Conservation (phyloP, 2,797 vertebrate species). For the Propithecus perrieri region DNA sequence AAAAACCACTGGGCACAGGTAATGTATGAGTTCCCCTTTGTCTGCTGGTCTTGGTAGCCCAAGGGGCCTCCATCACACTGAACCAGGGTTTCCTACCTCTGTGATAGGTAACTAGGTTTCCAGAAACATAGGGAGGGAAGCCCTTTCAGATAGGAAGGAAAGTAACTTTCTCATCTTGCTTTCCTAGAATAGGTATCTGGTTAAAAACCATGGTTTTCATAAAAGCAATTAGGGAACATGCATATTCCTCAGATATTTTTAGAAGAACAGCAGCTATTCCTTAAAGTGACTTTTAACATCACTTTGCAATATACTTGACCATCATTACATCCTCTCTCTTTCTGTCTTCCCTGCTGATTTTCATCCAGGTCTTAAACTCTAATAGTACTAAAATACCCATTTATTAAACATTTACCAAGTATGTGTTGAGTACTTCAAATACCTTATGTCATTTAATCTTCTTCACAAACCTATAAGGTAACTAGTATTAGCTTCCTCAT, state of each 20-base stretch:
- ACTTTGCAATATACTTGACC: not conserved
- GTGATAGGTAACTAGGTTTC: not conserved
- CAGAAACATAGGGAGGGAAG: not conserved
- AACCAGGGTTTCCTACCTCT: not conserved
- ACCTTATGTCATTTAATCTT: not conserved
- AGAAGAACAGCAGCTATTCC: not conserved
- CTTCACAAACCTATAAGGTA: not conserved
- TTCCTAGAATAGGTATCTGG: not conserved
- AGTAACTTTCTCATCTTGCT: not conserved
- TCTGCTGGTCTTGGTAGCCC: conserved; percentile 59
- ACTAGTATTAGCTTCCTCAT: not conserved
- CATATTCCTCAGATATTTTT: not conserved
- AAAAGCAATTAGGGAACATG: not conserved
- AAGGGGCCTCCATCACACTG: not conserved
- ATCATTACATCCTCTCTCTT: not conserved
- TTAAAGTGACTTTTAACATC: not conserved
- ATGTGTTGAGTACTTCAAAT: not conserved
- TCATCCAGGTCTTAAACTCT: not conserved
- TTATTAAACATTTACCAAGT: conserved; percentile 44
- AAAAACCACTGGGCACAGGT: conserved; percentile 99
- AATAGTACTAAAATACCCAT: not conserved
- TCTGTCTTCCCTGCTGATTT: not conserved
- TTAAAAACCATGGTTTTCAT: conserved; percentile 37
- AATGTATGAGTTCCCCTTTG: conserved; percentile 68
- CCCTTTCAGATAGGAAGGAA: not conserved